Conservation (phyloP, 2,113 vertebrate species). For the Pseudopodoces humilis region DNA sequence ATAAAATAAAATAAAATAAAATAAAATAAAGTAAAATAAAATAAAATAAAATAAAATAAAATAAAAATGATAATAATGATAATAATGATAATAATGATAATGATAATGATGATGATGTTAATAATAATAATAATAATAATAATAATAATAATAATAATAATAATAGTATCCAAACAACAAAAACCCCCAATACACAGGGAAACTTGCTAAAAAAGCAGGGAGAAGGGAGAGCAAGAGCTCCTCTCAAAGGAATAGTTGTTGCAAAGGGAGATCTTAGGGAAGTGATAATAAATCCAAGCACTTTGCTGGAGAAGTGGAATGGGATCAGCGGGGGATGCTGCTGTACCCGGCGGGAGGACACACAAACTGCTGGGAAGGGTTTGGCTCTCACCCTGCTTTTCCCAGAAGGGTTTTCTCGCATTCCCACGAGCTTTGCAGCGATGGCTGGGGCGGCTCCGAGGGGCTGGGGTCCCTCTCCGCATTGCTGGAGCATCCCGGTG, state of each 20-base stretch:
- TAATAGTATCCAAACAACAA: background rate
- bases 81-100: no score
- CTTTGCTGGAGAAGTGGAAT: background rate
- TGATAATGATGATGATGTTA: no score
- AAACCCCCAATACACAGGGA: background rate
- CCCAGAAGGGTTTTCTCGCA: fast-evolving
- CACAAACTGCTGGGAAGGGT: background rate
- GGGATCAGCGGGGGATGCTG: background rate
- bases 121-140: no score
- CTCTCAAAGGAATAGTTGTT: background rate
- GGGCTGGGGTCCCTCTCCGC: fast-evolving
- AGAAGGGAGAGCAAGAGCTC: conserved; percentile 23
- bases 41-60: no score
- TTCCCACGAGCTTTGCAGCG: fast-evolving
- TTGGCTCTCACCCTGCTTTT: background rate
- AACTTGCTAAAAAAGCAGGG: background rate
- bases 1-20: no score
- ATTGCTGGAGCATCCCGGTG: background rate
- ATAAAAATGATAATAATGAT: no score
- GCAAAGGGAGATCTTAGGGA: background rate
- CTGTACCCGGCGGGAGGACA: fast-evolving
- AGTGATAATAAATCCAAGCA: background rate
- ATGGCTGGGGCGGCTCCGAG: fast-evolving
- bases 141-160: no score
- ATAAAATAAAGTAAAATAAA: no score